Evolutionary conservation across 2,797 vertebrate genomes (phyloP).

Genomic region (Centroberyx gerrardi): DNA sequence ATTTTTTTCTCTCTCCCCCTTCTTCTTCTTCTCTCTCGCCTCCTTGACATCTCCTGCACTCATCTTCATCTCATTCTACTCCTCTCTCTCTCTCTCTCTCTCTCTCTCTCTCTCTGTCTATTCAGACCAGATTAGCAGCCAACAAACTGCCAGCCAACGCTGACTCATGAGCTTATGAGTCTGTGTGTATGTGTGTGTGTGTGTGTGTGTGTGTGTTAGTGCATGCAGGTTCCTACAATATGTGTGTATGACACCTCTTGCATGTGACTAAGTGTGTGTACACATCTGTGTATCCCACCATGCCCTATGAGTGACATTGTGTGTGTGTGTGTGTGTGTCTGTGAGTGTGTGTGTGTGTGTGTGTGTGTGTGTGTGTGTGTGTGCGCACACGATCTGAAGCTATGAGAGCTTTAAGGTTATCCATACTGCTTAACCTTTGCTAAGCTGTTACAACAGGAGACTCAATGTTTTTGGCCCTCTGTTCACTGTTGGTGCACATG

Average conservation of each 20-base stretch:
- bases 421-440: conserved; percentile 1
- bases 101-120: conserved; percentile 46
- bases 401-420: neutral
- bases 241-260: neutral
- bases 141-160: conserved; percentile 38
- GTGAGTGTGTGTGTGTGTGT: neutral
- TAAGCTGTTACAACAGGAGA: neutral
- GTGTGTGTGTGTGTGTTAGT: neutral
- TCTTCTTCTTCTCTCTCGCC: conserved; percentile 33
- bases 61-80: conserved; percentile 30
- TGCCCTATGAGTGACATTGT: neutral
- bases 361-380: too few relatives aligned
- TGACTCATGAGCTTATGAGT: conserved; percentile 36
- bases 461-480: too few relatives aligned
- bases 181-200: neutral
- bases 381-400: too few relatives aligned
- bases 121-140: conserved; percentile 60
- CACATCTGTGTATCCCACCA: too few relatives aligned
- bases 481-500: too few relatives aligned
- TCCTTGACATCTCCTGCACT: conserved; percentile 16
- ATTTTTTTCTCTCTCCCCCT: neutral
- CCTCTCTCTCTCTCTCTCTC: neutral
- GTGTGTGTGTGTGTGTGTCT: too few relatives aligned
- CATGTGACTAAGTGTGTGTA: too few relatives aligned
- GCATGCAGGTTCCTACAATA: too few relatives aligned